Base-by-base conservation (phyloP, 2,797 vertebrate species). In the Chromobotia macracanthus region DNA sequence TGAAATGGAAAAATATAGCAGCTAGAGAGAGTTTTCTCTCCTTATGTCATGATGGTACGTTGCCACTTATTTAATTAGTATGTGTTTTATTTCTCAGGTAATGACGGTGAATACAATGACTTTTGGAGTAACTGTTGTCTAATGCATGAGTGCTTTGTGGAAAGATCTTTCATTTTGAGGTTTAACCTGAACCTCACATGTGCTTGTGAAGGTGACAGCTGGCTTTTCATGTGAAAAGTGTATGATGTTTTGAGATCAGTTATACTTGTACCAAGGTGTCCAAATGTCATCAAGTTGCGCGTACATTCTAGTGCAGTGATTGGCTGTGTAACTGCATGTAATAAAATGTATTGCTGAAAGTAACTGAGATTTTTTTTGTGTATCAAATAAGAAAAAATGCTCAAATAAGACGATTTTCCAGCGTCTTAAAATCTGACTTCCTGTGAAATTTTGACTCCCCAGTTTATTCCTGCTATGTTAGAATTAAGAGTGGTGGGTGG, bases 281-380 rank as follows among this genome's bases (percentile, higher is more conserved):
- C 56, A 84, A 84, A 87, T 85, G 84, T 88, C 38, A 9, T 8
- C 83, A 87, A 78, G 84, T 89, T 84, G 88, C 90, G 87, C 84
- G 70, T 85, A 85, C 87, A 76, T 88, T 87, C 88, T 68, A 67
- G 89, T 89, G 90, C 85, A 89, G 83, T 87, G 87, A 87, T 80
- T 75, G 86, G 84, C 84, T 88, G 85, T 90, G 87, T 87, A 84
- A 90, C 86, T 92, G 93, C 92, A 94, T 94, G 93, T 87, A 93
- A 93, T 94, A 92, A 93, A 93, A 87, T 84, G 69, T 87, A 74
- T 86, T 82, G 79, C 79, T 83, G 56, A 82, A 64, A 64, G 16
- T 70, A 69, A 58, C 25, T 35, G 11, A 10, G 44, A n/a, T n/a
- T n/a, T n/a, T n/a, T n/a, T n/a, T n/a, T n/a, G n/a, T n/a, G n/a